Percentiles rank a stretch among this genome's conserved stretches.
Evolutionary conservation across 2,113 vertebrate genomes (phyloP).

Genomic region (Otus sunia): DNA sequence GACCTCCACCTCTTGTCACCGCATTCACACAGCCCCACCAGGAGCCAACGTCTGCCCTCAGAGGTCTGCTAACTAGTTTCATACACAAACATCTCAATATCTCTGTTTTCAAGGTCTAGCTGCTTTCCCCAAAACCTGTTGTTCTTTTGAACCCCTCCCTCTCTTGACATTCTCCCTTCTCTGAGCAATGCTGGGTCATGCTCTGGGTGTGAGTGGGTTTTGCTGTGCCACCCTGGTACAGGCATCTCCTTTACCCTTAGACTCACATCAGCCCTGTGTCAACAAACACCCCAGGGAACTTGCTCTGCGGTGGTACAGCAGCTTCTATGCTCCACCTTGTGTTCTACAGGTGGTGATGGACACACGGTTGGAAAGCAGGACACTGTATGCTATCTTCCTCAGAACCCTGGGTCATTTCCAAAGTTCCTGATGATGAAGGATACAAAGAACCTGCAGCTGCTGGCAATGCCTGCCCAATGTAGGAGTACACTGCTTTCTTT

Average conservation of each 20-base stretch:
- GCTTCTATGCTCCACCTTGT: background rate
- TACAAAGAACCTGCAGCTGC: background rate
- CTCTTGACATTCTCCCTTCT: background rate
- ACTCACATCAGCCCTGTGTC: background rate
- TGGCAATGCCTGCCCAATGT: accelerated
- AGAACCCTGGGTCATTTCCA: background rate
- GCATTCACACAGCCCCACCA: background rate
- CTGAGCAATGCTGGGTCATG: background rate
- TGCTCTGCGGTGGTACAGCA: background rate
- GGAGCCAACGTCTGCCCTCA: background rate
- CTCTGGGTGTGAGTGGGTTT: background rate
- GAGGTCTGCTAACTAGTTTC: background rate
- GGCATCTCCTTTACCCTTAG: background rate
- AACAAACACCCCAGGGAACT: background rate
- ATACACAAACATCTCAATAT: background rate
- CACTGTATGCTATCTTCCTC: background rate
- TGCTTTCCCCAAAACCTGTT: background rate
- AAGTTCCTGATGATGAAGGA: background rate
- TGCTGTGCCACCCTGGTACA: background rate
- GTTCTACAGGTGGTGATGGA: background rate
- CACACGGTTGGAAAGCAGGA: background rate
- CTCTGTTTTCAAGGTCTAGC: background rate
- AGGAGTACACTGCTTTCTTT: background rate
- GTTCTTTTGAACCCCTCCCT: background rate
- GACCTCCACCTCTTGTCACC: background rate